Evolutionary conservation across 2,113 vertebrate species (phyloP).

Genomic region (Buteo buteo): DNA sequence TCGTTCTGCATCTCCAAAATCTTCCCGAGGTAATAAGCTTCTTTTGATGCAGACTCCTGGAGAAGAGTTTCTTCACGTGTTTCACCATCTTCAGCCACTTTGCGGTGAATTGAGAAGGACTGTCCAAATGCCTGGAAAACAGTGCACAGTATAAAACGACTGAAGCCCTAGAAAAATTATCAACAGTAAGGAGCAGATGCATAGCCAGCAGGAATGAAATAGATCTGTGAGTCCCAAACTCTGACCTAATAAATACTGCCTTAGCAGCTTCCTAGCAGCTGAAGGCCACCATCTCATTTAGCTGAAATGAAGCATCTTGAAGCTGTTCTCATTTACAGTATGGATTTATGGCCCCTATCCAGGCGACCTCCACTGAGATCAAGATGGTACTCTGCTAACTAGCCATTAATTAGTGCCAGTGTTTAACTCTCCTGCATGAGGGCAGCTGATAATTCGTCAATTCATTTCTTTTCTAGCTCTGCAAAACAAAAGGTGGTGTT

Average conservation of each 20-base stretch:
- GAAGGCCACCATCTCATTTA: background rate
- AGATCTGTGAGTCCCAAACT: background rate
- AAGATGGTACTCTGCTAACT: conserved; percentile 4
- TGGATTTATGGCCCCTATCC: background rate
- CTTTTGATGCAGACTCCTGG: conserved; percentile 94
- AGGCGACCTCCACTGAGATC: background rate
- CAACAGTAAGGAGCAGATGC: background rate
- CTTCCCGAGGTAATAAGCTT: conserved; percentile 90
- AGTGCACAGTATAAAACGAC: background rate
- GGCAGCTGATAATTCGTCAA: background rate
- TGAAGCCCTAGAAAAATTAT: background rate
- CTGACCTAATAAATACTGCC: background rate
- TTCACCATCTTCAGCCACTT: conserved; percentile 95
- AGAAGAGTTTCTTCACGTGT: conserved; percentile 92
- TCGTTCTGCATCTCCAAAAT: conserved; percentile 92
- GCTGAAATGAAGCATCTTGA: background rate
- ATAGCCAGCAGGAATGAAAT: background rate
- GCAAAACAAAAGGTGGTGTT: rapidly evolving
- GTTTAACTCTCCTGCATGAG: background rate
- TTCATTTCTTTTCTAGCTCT: background rate
- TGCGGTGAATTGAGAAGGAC: conserved; percentile 94
- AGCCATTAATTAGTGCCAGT: background rate
- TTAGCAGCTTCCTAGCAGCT: background rate
- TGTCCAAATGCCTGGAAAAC: conserved; percentile 90
- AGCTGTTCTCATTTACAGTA: background rate